A percentile compares a stretch with the other conserved stretches of the same genome.
Conservation (phyloP, 64 coral and sea anemone genomes). For the Montipora foliosa region DNA sequence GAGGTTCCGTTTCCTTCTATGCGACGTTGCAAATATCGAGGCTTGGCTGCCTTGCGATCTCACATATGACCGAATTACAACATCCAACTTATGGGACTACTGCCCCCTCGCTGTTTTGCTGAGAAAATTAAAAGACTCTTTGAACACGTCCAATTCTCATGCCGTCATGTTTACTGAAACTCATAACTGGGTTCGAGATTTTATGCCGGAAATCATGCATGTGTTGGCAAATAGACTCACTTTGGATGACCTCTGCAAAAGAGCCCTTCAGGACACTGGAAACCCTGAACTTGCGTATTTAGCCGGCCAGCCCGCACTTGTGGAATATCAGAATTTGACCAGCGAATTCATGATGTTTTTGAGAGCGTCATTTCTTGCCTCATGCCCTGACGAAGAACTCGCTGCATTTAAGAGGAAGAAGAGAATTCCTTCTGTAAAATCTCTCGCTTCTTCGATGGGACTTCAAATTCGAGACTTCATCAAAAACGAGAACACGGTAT, state of each 20-base stretch:
- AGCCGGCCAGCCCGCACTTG: background rate
- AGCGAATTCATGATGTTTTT: background rate
- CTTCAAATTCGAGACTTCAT: constrained; percentile 44
- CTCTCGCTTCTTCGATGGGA: constrained; percentile 2
- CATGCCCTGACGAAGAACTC: background rate
- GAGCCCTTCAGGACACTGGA: constrained; percentile 25
- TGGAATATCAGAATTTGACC: constrained; percentile 14
- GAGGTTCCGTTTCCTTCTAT: constrained; percentile 15
- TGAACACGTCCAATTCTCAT: constrained; percentile 27
- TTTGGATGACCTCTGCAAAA: background rate
- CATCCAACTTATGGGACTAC: constrained; percentile 64
- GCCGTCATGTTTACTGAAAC: constrained; percentile 47
- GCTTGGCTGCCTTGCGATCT: background rate
- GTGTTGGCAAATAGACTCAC: background rate
- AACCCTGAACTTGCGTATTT: background rate
- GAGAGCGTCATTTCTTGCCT: background rate
- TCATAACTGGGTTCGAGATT: constrained; percentile 6
- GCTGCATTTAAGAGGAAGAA: background rate
- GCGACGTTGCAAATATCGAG: constrained; percentile 14
- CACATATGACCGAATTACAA: constrained; percentile 41
- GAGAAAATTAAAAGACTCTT: background rate
- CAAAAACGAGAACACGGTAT: constrained; percentile 19
- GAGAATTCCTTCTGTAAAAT: background rate
- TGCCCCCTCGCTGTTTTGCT: background rate
- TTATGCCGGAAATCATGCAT: background rate